phyloP scores from a whole-genome alignment of 2,113 vertebrate genomes.

The Pachypanchax playfairii region DNA sequence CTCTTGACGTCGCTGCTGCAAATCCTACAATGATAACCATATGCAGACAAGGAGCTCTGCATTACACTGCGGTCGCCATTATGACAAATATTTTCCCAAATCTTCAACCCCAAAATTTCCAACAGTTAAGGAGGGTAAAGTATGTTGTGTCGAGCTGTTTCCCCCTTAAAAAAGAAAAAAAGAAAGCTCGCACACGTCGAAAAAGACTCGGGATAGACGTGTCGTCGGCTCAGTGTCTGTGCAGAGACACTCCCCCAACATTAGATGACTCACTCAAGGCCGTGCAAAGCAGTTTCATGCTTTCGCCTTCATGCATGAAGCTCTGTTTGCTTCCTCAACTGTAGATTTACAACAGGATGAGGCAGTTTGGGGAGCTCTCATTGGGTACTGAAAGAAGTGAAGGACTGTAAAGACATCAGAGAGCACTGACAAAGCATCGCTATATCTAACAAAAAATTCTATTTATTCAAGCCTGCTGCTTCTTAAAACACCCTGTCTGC shows the following conservation, averaged over 20 bases:
- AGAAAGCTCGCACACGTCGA: conserved; percentile 16
- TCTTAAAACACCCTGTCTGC: not conserved
- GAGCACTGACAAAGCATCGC: too few species aligned
- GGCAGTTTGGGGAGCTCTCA: conserved; percentile 52
- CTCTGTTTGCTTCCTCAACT: conserved; percentile 55
- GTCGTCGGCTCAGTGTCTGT: conserved; percentile 57
- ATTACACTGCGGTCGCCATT: conserved; percentile 31
- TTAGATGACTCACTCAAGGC: conserved; percentile 73
- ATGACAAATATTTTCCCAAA: conserved; percentile 52
- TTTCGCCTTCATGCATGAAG: conserved; percentile 36
- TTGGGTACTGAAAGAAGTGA: conserved; percentile 40
- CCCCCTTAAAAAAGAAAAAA: conserved; percentile 53
- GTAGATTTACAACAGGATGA: conserved; percentile 75
- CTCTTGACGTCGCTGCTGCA: conserved; percentile 33
- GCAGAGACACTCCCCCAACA: conserved; percentile 40
- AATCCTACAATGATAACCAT: conserved; percentile 70
- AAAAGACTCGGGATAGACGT: conserved; percentile 60
- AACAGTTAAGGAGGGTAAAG: conserved; percentile 36
- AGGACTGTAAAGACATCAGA: conserved; percentile 30
- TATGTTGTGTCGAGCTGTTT: conserved; percentile 26
- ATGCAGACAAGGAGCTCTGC: conserved; percentile 53
- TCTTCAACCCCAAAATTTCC: conserved; percentile 47
- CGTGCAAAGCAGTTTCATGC: conserved; percentile 56
- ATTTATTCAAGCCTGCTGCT: too few species aligned
- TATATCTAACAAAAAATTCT: too few species aligned